Conservation (phyloP, 2,113 vertebrate genomes). For the Apteryx owenii region DNA sequence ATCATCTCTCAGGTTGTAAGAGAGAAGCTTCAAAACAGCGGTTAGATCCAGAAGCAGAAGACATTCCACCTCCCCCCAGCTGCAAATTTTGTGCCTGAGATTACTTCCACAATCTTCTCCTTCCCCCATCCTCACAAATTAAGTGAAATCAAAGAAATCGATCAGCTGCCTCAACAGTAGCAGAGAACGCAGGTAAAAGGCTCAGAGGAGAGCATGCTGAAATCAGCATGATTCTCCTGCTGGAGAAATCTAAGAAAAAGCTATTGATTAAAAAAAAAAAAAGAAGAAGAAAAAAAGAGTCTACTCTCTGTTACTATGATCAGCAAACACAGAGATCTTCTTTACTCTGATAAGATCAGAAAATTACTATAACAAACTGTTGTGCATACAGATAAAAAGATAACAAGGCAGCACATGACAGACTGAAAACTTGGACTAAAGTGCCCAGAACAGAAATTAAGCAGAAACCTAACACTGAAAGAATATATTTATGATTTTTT, state of each 20-base stretch:
- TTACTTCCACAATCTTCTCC: not conserved
- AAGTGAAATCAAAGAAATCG: not conserved
- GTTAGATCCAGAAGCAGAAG: not conserved
- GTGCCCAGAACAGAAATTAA: not conserved
- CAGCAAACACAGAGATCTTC: too few relatives aligned
- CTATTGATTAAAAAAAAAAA: not conserved
- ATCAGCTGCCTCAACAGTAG: not conserved
- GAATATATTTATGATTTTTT: not conserved
- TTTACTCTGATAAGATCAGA: not conserved
- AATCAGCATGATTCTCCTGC: not conserved
- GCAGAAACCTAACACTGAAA: not conserved
- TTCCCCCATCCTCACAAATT: rapidly evolving
- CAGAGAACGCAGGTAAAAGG: not conserved
- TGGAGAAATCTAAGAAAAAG: not conserved
- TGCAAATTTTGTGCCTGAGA: not conserved
- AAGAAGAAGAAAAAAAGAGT: not conserved
- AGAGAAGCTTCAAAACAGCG: rapidly evolving
- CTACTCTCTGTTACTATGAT: too few relatives aligned
- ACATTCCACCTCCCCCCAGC: not conserved
- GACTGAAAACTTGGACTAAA: not conserved
- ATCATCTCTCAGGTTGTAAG: not conserved
- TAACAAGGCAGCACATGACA: not conserved
- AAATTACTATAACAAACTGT: not conserved
- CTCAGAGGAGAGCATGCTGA: not conserved
- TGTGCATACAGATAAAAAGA: not conserved